Base-by-base conservation (phyloP, 2,888 invertebrate genomes). In the Branchinecta sandiegonensis region DNA sequence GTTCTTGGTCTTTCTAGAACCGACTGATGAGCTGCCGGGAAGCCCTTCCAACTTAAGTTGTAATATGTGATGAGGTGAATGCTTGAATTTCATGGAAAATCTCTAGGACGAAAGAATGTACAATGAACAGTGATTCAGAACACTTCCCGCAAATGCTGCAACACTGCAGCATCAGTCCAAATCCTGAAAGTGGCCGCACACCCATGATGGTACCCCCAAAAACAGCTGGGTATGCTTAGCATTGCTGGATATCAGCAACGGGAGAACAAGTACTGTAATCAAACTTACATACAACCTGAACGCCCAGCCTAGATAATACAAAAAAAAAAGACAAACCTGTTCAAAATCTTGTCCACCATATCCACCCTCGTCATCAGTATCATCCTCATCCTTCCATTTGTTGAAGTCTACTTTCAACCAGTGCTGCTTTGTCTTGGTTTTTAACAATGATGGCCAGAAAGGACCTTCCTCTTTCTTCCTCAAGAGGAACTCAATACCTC, bases 351-450 rank as follows among this genome's bases (percentile, higher is more conserved):
- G 73, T 37, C 73, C 73, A 12, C 71, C 72, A 67, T 80, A 80
- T 68, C 80, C 78, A 70, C 76, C 80, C 73, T 91, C 93, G 73
- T 89, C 89, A 11, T 88, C 91, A 68, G 89, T 91, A 71, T 95
- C 95, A 76, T 92, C 92, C 79, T 97, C 96, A 80, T 96, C 96
- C 80, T 86, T 87, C 96, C 95, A 97, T 81, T 94, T 94, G 77
- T 92, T 90, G 78, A 97, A 99, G 78, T 97, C 96, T 74, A 94
- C 88, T 82, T 95, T 96, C 74, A 97, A 83, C 87, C 94, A 96
- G 78, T 94, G 94, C 74, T 87, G 86, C 81, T 95, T 95, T 78
- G 86, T 87, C 75, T 86, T 88, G 74, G 90, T 90, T 77, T 88
- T 89, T 69, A 91, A 88, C 74, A 95, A 81, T 73, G 88, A 82